Conservation (phyloP, 2,797 vertebrate species). For the Triplophysa yarkandensis region DNA sequence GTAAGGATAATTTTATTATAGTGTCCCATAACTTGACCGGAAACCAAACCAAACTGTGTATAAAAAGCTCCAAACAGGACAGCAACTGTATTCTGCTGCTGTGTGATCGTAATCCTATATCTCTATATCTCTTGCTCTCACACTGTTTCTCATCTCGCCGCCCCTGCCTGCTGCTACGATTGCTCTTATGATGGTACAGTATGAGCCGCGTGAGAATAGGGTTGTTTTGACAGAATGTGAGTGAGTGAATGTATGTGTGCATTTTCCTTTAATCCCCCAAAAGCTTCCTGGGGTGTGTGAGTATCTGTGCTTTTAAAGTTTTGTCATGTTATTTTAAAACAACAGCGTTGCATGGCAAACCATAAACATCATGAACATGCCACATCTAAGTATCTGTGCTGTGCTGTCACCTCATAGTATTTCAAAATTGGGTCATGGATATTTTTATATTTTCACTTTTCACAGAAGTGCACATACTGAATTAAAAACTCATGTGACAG, state of each 20-base stretch:
- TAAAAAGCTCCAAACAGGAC: not conserved
- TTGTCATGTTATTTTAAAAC: slow-evolving; percentile 6
- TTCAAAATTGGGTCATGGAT: slow-evolving; percentile 39
- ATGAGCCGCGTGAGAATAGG: slow-evolving; percentile 48
- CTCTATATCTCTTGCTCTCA: slow-evolving; percentile 36
- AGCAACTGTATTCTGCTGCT: not conserved
- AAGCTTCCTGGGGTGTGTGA: slow-evolving; percentile 55
- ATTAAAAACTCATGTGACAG: not conserved
- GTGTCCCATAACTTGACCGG: no score
- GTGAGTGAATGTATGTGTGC: slow-evolving; percentile 24
- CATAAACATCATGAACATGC: slow-evolving; percentile 46
- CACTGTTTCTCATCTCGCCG: slow-evolving; percentile 47
- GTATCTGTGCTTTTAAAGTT: slow-evolving; percentile 44
- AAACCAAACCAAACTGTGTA: not conserved
- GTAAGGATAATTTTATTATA: no score
- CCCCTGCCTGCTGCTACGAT: slow-evolving; percentile 59
- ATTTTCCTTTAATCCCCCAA: slow-evolving; percentile 37
- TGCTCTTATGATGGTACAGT: slow-evolving; percentile 47
- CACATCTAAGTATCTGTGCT: slow-evolving; percentile 38
- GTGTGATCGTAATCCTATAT: slow-evolving; percentile 25
- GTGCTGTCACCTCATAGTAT: slow-evolving; percentile 23
- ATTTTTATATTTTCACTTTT: slow-evolving; percentile 25
- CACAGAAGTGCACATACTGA: slow-evolving; percentile 4
- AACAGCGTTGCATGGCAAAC: slow-evolving; percentile 46
- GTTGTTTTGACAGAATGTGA: slow-evolving; percentile 36